Evolutionary conservation across 2,797 vertebrate species (phyloP), one percentile per base, ranked within the genome.

Genomic region (Melanotaenia parkinsoni): DNA sequence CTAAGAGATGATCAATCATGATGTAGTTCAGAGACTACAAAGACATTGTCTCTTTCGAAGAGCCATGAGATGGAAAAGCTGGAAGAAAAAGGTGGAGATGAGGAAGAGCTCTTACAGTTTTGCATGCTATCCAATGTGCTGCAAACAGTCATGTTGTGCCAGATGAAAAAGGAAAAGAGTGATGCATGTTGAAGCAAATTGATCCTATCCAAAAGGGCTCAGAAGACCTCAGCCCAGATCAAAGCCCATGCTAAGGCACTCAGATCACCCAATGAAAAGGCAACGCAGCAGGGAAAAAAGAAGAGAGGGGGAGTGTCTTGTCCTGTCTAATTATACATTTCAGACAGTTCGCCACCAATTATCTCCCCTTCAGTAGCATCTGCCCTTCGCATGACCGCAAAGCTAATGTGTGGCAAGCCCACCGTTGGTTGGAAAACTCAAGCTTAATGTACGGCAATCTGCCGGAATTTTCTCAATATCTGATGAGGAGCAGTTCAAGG

Each of bases 261-360:
- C 86, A 93, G 93, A 94, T 94, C 91, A 91, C 81, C 85, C 80
- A 61, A 86, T 79, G 85, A 74, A 88, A 90, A 89, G 81, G 82
- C 74, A 83, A 80, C 78, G 83, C 50, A 10, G 76, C 5, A 32
- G 63, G 61, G 64, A 80, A 63, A 79, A 82, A 83, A 84, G 82
- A 82, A 86, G 82, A 84, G 84, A 82, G 80, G 73, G 87, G 90
- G 89, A 91, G 93, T 91, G 91, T 91, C 93, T 92, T 91, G 91
- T 94, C 92, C 91, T 37, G 77, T 93, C 92, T 94, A 94, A 95
- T 94, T 94, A 94, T 93, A 94, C 92, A 93, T 94, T 94, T 94
- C 91, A 94, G 92, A 93, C 92, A 92, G 91, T 91, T 93, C 89
- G 77, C 92, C 92, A 92, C 92, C 94, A 95, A 94, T 95, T 94